Conservation (phyloP, 1,140 invertebrate genomes). For the Bombus superbus region DNA sequence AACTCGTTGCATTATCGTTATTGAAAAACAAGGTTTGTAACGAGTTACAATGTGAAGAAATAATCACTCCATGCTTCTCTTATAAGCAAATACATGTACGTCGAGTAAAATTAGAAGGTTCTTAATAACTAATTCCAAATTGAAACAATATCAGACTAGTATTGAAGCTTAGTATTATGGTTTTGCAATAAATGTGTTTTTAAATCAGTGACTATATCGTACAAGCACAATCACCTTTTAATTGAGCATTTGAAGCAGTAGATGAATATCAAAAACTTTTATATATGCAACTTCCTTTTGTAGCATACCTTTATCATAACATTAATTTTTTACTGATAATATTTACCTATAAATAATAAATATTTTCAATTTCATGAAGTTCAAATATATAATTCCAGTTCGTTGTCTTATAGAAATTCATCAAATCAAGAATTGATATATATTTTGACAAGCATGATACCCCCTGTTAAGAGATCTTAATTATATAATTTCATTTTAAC, state of each 20-base stretch:
- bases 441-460: slow-evolving; percentile 4
- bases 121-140: slow-evolving; percentile 6
- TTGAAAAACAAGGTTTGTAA: slow-evolving; percentile 1
- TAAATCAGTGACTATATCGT: slow-evolving; percentile 38
- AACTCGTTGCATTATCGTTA: slow-evolving; percentile 42
- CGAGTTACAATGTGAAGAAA: neutral
- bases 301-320: slow-evolving; percentile 29
- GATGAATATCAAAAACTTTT: slow-evolving; percentile 58
- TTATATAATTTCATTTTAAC: slow-evolving; percentile 26
- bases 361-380: slow-evolving; percentile 50
- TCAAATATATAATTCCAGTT: slow-evolving; percentile 57
- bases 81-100: neutral
- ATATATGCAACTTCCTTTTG: slow-evolving; percentile 15
- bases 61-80: neutral
- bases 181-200: slow-evolving; percentile 8
- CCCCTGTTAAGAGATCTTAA: slow-evolving; percentile 8
- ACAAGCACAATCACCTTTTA: slow-evolving; percentile 55
- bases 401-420: slow-evolving; percentile 63
- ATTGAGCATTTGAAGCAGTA: slow-evolving; percentile 67
- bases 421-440: slow-evolving; percentile 41
- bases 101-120: neutral
- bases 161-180: slow-evolving; percentile 12
- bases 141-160: slow-evolving; percentile 8
- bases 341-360: slow-evolving; percentile 50
- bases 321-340: slow-evolving; percentile 38